phyloP scores from a whole-genome alignment of 2,113 vertebrate species.

The Willisornis vidua region DNA sequence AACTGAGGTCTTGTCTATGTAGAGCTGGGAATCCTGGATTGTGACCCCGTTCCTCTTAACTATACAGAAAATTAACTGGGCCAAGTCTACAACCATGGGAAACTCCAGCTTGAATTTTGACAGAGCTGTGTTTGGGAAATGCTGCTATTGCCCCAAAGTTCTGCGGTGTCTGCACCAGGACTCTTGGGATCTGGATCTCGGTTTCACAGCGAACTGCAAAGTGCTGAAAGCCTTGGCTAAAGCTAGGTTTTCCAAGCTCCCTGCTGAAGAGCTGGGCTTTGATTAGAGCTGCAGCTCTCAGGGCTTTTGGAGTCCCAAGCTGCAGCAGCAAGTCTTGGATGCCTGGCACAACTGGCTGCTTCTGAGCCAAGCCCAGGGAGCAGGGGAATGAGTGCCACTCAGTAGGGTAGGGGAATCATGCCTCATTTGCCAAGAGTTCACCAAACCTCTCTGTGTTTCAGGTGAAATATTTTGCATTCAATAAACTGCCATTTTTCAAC shows the following conservation, averaged over 20 bases:
- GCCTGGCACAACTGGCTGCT: background rate
- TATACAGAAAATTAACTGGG: background rate
- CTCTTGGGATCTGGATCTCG: background rate
- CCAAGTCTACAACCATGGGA: background rate
- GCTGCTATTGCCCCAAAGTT: background rate
- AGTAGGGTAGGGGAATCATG: background rate
- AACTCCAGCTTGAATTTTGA: background rate
- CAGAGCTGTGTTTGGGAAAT: background rate
- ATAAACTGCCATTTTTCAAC: conserved; percentile 29
- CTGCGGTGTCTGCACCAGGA: background rate
- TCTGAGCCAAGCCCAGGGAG: background rate
- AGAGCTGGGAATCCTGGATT: background rate
- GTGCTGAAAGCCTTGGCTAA: background rate
- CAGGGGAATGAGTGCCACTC: background rate
- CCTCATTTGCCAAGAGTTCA: conserved; percentile 15
- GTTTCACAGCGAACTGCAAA: background rate
- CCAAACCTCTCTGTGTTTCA: conserved; percentile 14
- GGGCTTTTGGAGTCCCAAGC: background rate
- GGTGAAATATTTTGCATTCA: conserved; percentile 52
- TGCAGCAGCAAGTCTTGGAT: background rate
- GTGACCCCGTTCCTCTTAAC: background rate
- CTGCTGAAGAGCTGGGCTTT: background rate
- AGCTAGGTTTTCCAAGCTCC: background rate
- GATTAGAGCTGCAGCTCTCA: background rate
- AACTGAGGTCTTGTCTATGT: background rate